Conservation (phyloP, 2,888 invertebrate genomes). For the Dastarcus helophoroides region DNA sequence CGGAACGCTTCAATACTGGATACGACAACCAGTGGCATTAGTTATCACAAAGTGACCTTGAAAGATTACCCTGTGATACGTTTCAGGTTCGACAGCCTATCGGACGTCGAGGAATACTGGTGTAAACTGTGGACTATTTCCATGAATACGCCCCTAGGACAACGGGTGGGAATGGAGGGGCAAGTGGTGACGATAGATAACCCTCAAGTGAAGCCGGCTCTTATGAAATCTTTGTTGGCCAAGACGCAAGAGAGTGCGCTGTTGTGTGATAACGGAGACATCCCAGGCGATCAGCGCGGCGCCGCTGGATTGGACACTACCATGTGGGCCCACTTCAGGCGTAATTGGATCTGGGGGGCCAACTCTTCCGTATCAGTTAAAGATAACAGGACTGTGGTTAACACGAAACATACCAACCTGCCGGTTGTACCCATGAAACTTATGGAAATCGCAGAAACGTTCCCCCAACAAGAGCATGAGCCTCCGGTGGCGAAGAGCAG, state of each 20-base stretch:
- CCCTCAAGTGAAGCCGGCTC: conserved; percentile 36
- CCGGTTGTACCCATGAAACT: conserved; percentile 3
- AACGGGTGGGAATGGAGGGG: conserved; percentile 24
- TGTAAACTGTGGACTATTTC: conserved; percentile 55
- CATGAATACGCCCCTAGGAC: conserved; percentile 52
- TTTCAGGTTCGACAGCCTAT: conserved; percentile 43
- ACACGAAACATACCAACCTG: conserved; percentile 6
- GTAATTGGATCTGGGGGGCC: conserved; percentile 45
- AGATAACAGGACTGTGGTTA: conserved; percentile 8
- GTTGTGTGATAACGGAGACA: conserved; percentile 26
- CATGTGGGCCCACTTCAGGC: conserved; percentile 51
- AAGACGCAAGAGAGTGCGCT: conserved; percentile 37
- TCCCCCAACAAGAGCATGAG: too few relatives aligned
- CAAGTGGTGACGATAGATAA: conserved; percentile 39
- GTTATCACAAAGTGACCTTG: conserved; percentile 49
- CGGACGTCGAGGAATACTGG: conserved; percentile 55
- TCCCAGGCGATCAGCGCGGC: conserved; percentile 62
- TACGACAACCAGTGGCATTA: conserved; percentile 50
- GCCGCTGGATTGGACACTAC: conserved; percentile 63
- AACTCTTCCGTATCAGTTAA: conserved; percentile 8
- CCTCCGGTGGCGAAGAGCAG: too few relatives aligned
- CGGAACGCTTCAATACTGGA: conserved; percentile 48
- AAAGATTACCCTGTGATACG: conserved; percentile 44
- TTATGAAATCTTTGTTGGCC: conserved; percentile 38
- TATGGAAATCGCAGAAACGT: too few relatives aligned